phyloP scores from a whole-genome alignment of 2,888 invertebrate species.

The Taenaris catops region DNA sequence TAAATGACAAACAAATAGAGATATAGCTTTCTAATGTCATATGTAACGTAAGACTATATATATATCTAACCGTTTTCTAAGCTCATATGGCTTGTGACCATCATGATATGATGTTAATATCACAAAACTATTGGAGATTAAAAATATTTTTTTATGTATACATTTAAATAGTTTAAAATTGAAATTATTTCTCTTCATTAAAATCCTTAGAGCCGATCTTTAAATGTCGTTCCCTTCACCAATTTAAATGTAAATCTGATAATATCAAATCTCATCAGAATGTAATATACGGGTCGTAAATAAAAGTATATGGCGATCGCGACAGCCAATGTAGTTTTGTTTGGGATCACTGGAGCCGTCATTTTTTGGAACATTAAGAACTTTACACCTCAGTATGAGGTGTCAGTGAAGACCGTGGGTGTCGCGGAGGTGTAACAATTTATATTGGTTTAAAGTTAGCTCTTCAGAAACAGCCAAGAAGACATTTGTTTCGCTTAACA shows the following conservation, averaged over 20 bases:
- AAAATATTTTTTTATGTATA: no score
- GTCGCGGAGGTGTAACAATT: conserved; percentile 3
- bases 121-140: no score
- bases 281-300: conserved; percentile 20
- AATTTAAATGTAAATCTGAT: conserved; percentile 57
- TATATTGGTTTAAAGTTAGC: conserved; percentile 1
- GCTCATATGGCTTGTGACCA: no score
- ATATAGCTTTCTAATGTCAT: no score
- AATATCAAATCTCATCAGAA: conserved; percentile 49
- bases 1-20: no score
- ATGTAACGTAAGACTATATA: no score
- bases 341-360: conserved; percentile 28
- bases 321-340: conserved; percentile 36
- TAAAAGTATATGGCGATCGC: conserved; percentile 41
- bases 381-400: conserved; percentile 31
- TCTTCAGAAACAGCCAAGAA: no score
- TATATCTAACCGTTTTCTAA: no score
- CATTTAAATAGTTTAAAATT: conserved; percentile 3
- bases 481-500: no score
- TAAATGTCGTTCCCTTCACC: conserved; percentile 36
- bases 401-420: conserved; percentile 9
- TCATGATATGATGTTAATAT: no score
- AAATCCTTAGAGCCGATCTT: conserved; percentile 22
- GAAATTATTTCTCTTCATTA: conserved; percentile 6
- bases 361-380: conserved; percentile 39